Percentiles rank a stretch among this genome's conserved stretches.
These are phyloP conservation scores for Phyllostomus hastatus DNA, from an alignment of 2,113 vertebrate genomes.

Conservation along the genomic window DNA sequence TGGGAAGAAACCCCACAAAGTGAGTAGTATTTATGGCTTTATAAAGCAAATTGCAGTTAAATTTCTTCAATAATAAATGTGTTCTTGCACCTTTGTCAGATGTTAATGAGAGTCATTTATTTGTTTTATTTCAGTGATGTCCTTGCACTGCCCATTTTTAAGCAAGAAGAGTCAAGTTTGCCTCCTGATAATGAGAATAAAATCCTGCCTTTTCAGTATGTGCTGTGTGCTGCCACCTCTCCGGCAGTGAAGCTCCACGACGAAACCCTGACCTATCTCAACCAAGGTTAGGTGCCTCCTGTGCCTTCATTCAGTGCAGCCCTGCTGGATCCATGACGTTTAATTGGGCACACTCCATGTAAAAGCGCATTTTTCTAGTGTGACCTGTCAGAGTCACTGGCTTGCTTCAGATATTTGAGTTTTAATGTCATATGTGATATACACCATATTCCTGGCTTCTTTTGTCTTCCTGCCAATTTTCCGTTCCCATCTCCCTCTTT, in stretches of 20 bases:
- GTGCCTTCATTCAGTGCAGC: background rate
- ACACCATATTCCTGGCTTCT: background rate
- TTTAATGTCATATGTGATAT: background rate
- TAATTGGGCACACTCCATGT: background rate
- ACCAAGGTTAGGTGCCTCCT: constrained; percentile 90
- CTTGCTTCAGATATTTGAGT: background rate
- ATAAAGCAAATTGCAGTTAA: background rate
- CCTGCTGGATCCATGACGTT: background rate
- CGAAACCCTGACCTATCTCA: constrained; percentile 98
- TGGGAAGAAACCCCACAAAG: background rate
- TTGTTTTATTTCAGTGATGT: constrained; percentile 88
- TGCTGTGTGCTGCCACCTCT: constrained; percentile 96
- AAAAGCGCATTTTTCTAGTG: background rate
- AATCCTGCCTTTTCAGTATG: constrained; percentile 97
- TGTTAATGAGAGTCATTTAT: background rate
- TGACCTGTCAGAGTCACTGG: background rate
- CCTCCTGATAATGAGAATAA: constrained; percentile 92
- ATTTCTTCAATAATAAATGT: background rate
- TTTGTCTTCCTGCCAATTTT: background rate
- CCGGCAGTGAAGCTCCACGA: constrained; percentile 97
- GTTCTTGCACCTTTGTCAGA: background rate
- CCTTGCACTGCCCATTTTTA: constrained; percentile 97
- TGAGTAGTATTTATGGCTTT: background rate
- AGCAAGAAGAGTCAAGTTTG: constrained; percentile 96
- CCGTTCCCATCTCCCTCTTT: background rate